Base-by-base conservation (phyloP, 2,888 invertebrate species). In the Teinopalpus imperialis region DNA sequence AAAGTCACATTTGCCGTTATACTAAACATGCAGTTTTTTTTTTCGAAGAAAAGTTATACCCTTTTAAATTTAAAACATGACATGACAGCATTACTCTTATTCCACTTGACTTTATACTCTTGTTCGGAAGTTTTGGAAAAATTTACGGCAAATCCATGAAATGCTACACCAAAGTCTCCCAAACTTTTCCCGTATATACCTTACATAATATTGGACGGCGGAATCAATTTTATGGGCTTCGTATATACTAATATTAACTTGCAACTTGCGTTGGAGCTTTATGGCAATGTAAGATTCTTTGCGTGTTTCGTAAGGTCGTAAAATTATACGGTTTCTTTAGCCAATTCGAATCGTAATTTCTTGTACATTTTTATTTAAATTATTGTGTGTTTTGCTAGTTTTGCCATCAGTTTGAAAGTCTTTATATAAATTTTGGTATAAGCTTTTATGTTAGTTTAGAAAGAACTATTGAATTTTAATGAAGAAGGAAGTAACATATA, bases 271-370 rank as follows among this genome's bases (percentile, higher is more conserved):
- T 41, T 39, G 31, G 13, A 51, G 48, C 43, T 54, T 57, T 53
- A 50, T 50, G 36, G 48, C 21, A 39, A 45, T 52, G 46, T 53
- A 49, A 48, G 50, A 53, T 56, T 54, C 50, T 57, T 54, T 51
- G 54, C 54, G 52, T 56, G 52, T 53, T 57, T 52, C 45, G 45
- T 39, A 53, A 59, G 29, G 21, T 29, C 34, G 29, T 34, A 35
- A 35, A 35, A 43, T 43, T 27, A 34, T 34, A 42, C 30, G 3
- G 16, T 39, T 39, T 12, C 10, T 23, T 23, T 23, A 8, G 13
- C 13, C 20, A 14, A 1, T 14, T n/a, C 10, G 9, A 18, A 27
- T 18, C 2, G 10, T 20, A 4, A 2, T 20, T 39, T 13, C 4
- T 24, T 20, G 10, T 10, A 2, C 2, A 6, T 6, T 4, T 3